Percentiles rank a stretch among this genome's conserved stretches.
These are phyloP conservation scores for Cottus gobio DNA, from an alignment of 2,113 vertebrate genomes.

Conservation along the genomic window DNA sequence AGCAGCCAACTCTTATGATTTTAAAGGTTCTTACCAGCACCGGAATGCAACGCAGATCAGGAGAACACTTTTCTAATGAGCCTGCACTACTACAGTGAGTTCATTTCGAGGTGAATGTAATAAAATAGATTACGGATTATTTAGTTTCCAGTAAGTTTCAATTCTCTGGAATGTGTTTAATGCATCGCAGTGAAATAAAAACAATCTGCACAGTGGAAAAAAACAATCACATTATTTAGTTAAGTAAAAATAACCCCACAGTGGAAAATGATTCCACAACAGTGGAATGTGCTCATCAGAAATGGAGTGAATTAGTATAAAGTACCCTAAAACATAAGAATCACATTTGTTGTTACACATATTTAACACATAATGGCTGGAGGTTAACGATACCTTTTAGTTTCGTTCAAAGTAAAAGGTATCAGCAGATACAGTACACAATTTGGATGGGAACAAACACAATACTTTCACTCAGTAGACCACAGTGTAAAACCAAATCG, in stretches of 20 bases:
- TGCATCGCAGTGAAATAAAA: neutral
- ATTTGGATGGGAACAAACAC: neutral
- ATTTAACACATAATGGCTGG: neutral
- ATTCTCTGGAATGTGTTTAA: neutral
- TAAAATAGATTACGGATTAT: neutral
- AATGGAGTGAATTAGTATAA: neutral
- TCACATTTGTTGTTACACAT: neutral
- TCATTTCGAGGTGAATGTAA: neutral
- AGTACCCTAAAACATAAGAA: neutral
- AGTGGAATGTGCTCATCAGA: neutral
- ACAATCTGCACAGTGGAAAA: neutral
- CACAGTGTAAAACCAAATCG: neutral
- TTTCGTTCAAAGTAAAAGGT: too few species aligned
- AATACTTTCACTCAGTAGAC: neutral
- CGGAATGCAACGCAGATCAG: conserved; percentile 39
- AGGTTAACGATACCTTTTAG: neutral
- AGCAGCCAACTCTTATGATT: conserved; percentile 45
- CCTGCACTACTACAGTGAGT: neutral
- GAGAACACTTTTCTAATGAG: neutral
- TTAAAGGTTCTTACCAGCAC: conserved; percentile 14
- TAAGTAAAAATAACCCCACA: neutral
- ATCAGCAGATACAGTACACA: neutral
- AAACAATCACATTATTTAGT: neutral
- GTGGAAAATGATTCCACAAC: neutral
- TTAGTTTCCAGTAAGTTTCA: neutral